phyloP scores from a whole-genome alignment of 2,888 invertebrate genomes.

The Chymomyza fuscimana region DNA sequence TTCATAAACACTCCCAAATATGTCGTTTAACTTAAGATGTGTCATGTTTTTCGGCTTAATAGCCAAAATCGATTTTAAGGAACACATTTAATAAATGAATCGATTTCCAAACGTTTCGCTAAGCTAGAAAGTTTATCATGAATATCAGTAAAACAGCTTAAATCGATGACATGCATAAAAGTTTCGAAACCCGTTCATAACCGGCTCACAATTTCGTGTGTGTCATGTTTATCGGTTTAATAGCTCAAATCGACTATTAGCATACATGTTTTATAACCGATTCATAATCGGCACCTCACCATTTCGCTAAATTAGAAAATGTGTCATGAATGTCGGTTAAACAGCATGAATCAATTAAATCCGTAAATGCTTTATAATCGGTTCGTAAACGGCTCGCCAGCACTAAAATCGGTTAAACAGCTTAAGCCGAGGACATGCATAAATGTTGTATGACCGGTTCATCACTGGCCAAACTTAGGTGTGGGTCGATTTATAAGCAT shows the following conservation, averaged over 20 bases:
- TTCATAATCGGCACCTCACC: too few species aligned
- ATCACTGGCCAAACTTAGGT: neutral
- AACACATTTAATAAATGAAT: too few species aligned
- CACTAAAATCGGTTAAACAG: neutral
- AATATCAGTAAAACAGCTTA: neutral
- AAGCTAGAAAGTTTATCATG: conserved; percentile 13
- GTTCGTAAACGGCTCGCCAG: neutral
- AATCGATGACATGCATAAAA: conserved; percentile 6
- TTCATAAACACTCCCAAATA: conserved; percentile 3
- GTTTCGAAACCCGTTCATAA: neutral
- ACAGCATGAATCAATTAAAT: neutral
- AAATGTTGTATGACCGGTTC: conserved; percentile 2
- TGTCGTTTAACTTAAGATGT: neutral
- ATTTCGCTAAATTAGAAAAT: neutral
- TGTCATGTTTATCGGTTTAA: too few species aligned
- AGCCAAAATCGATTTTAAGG: too few species aligned
- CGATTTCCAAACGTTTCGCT: too few species aligned
- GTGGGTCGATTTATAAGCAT: too few species aligned
- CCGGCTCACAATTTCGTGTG: neutral
- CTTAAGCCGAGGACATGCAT: neutral
- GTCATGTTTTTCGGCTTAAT: too few species aligned
- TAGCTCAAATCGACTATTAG: too few species aligned
- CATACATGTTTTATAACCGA: too few species aligned
- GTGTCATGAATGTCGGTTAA: neutral
- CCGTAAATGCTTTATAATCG: conserved; percentile 10